Conservation (phyloP, 2,888 invertebrate genomes). For the Melieria picta region DNA sequence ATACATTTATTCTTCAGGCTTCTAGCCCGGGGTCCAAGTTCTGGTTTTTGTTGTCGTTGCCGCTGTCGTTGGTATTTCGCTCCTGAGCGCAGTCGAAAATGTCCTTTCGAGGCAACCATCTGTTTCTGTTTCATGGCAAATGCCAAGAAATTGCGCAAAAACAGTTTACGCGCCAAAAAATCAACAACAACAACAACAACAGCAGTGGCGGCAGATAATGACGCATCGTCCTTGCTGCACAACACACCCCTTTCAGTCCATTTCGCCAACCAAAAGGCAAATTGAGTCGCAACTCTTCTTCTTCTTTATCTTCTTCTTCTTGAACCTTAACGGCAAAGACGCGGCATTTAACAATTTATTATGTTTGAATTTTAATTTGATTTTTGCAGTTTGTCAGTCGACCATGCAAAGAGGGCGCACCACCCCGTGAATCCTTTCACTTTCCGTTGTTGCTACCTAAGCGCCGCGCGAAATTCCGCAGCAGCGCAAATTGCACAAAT, state of each 20-base stretch:
- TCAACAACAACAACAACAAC: constrained; percentile 17
- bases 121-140: no score
- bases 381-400: constrained; percentile 5
- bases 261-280: no score
- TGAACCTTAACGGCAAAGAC: neutral
- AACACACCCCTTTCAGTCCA: constrained; percentile 3
- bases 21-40: no score
- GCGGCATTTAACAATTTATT: constrained; percentile 1
- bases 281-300: no score
- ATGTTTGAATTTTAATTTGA: neutral
- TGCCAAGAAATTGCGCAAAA: constrained; percentile 5
- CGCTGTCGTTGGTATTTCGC: no score
- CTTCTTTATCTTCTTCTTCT: neutral
- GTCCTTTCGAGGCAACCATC: no score
- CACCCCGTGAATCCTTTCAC: constrained; percentile 35
- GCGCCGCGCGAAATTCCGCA: constrained; percentile 19
- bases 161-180: constrained; percentile 57
- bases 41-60: no score
- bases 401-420: neutral
- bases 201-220: constrained; percentile 4
- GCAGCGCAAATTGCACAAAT: no score
- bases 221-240: neutral
- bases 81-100: no score
- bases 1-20: no score
- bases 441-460: constrained; percentile 28